Base-by-base conservation (phyloP, 2,888 invertebrate genomes). In the Polietes domitor region DNA sequence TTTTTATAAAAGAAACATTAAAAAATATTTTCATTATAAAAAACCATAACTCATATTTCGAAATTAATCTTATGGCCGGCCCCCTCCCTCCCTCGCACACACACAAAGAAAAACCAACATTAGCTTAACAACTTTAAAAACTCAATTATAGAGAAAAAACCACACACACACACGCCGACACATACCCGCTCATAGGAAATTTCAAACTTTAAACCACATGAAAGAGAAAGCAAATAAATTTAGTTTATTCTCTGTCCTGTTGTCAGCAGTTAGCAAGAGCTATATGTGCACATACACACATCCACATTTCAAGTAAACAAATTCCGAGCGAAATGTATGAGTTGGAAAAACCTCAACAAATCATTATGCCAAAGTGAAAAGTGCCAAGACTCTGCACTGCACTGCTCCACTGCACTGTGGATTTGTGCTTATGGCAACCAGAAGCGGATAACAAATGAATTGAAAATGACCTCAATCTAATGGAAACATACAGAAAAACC, bases 381-480 rank as follows among this genome's bases (percentile, higher is more conserved):
- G 65, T 37, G 68, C 63, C 63, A 63, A 63, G 43, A 26, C 47
- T 61, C 61, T 21, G 19, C 28, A 61, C 21, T 24, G 19, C 15
- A 43, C 41, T 24, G 43, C 32, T 19, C 37, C 41, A 12, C 19
- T 21, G 12, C 10, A 19, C 1, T 24, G 10, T 37, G 43, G 24
- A 41, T 43, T 68, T 43, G 12, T 37, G 32, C 43, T 21, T 41
- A 37, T 43, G 68, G 21, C 21, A 41, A 41, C 61, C 68, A 68
- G 41, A 68, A 21, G 12, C 41, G 21, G 24, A 65, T 17, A 65
- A 72, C 74, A 80, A 83, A 80, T 77, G 77, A 78, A 78, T 83
- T 75, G 80, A 37, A 81, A 84, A 70, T 81, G 84, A 76, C 80
- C 83, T 72, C 65, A 75, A 75, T 84, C 72, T 80, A 68, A 68